Percentiles rank a stretch among this genome's conserved stretches.
These are phyloP conservation scores for Sarcophaga caerulescens DNA, from an alignment of 2,888 invertebrate genomes.

Conservation along the genomic window DNA sequence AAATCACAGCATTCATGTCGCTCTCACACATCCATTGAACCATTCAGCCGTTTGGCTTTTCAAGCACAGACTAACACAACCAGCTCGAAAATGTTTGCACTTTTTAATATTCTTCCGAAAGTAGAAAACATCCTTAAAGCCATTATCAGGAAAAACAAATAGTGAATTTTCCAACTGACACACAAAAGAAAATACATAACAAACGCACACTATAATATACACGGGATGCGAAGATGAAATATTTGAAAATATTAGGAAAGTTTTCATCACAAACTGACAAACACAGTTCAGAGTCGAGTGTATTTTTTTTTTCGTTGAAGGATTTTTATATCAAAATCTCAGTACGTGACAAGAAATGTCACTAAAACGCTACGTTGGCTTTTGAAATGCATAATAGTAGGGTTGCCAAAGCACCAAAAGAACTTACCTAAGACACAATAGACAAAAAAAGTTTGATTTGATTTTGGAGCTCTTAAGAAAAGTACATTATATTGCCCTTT, in stretches of 20 bases:
- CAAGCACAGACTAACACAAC: neutral
- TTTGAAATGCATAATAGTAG: neutral
- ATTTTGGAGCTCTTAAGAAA: too few species aligned
- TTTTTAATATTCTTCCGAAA: neutral
- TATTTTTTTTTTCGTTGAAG: too few species aligned
- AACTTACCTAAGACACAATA: too few species aligned
- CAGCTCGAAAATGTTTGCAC: neutral
- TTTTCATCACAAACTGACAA: neutral
- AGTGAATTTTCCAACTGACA: constrained; percentile 46
- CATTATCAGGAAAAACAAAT: constrained; percentile 39
- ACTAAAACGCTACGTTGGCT: constrained; percentile 19
- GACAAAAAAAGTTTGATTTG: too few species aligned
- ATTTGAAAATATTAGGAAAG: constrained; percentile 10
- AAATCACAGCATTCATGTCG: constrained; percentile 30
- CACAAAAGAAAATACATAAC: constrained; percentile 8
- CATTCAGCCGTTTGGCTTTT: neutral
- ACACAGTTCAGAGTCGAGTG: too few species aligned
- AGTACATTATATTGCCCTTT: too few species aligned
- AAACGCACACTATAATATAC: neutral
- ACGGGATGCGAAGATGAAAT: neutral
- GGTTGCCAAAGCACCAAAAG: too few species aligned
- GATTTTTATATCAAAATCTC: constrained; percentile 33
- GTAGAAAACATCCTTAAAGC: constrained; percentile 38
- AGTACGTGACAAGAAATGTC: constrained; percentile 48
- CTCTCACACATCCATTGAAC: constrained; percentile 16